Conservation (phyloP, 1,140 invertebrate genomes). For the Bicyclus anynana region DNA sequence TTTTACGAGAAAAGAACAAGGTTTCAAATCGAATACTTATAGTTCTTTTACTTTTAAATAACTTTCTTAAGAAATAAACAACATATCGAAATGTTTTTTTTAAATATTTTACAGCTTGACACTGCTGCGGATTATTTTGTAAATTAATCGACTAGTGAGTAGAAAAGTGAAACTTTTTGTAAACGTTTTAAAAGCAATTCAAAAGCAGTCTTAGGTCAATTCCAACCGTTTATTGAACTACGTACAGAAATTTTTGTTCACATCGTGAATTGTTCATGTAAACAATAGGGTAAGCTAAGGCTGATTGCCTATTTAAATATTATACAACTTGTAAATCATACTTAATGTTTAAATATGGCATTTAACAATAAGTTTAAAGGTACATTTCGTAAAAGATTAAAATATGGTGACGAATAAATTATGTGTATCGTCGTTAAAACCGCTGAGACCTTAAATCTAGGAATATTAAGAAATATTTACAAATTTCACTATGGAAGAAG, state of each 20-base stretch:
- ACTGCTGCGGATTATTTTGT: neutral
- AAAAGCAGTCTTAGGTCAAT: constrained; percentile 74
- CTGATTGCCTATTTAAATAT: constrained; percentile 32
- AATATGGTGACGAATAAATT: constrained; percentile 67
- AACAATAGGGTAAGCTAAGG: constrained; percentile 26
- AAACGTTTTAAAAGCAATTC: constrained; percentile 37
- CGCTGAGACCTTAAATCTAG: constrained; percentile 55
- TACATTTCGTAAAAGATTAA: constrained; percentile 69
- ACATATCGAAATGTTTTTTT: too few relatives aligned
- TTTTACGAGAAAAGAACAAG: too few relatives aligned
- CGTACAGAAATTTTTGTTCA: neutral
- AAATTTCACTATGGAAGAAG: constrained; percentile 77
- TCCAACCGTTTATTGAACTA: constrained; percentile 55
- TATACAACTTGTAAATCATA: constrained; percentile 50
- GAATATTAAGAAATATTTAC: constrained; percentile 70
- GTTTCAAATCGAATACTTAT: too few relatives aligned
- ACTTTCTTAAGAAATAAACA: too few relatives aligned
- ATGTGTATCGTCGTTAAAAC: constrained; percentile 67
- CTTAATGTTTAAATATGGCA: constrained; percentile 73
- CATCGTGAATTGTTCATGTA: constrained; percentile 15
- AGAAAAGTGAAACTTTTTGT: constrained; percentile 28
- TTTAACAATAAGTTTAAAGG: constrained; percentile 70
- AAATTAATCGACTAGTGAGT: constrained; percentile 32
- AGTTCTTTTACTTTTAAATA: too few relatives aligned
- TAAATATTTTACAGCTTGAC: neutral